A percentile compares a stretch with the other conserved stretches of the same genome.
phyloP scores from a whole-genome alignment of 2,797 vertebrate genomes.

The Brachyalestes nurse region DNA sequence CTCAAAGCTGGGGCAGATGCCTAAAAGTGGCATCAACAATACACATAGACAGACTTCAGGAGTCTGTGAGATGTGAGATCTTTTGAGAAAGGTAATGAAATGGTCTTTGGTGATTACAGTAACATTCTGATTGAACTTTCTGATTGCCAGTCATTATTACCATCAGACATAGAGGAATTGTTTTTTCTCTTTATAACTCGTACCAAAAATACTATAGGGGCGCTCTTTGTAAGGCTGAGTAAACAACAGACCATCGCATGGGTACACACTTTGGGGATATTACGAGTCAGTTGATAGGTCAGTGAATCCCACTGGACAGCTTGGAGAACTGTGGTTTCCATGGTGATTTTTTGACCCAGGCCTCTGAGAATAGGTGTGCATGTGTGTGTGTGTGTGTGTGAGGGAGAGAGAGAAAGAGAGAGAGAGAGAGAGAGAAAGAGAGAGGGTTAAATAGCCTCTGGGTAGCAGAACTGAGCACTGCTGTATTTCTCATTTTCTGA shows the following conservation, averaged over 20 bases:
- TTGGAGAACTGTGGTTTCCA: slow-evolving; percentile 11
- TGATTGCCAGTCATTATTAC: slow-evolving; percentile 5
- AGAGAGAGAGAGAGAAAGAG: no score
- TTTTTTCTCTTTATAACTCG: neutral
- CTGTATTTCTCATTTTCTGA: neutral
- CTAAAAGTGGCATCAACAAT: neutral
- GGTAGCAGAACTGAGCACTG: neutral
- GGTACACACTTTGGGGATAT: neutral
- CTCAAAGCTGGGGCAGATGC: slow-evolving; percentile 31
- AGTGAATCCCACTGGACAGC: neutral
- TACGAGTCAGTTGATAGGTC: neutral
- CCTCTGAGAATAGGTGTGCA: neutral
- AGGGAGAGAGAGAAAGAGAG: no score
- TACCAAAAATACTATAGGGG: slow-evolving; percentile 14
- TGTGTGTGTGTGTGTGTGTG: neutral
- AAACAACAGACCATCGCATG: slow-evolving; percentile 7
- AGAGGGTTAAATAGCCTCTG: slow-evolving; percentile 1
- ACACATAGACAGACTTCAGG: neutral
- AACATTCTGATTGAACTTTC: neutral
- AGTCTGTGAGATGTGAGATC: neutral
- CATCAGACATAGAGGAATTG: neutral
- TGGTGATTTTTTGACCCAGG: slow-evolving; percentile 16
- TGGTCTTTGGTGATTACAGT: neutral
- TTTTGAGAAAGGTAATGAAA: neutral
- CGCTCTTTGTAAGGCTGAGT: neutral